Base-by-base conservation (phyloP, 2,888 invertebrate species). In the Thera britannica region DNA sequence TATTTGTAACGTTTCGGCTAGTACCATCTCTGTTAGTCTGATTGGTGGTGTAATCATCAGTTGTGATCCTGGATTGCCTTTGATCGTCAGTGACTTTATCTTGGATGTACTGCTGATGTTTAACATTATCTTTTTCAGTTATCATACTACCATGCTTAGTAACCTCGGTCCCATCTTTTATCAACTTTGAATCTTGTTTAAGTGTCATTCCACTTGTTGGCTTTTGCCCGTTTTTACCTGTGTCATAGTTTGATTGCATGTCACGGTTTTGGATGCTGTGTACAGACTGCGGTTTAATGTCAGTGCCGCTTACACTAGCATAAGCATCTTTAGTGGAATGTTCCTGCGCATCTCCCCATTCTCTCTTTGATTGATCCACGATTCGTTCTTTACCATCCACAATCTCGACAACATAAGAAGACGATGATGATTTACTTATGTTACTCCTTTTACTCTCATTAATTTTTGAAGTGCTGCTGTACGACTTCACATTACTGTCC, bases 361-460 rank as follows among this genome's bases (percentile, higher is more conserved):
- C 95, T 75, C 95, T 94, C 59, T 94, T 94, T 62, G 95, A 94
- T 75, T 93, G 93, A 71, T 95, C 95, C 56, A 95, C 86, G 52
- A 95, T 92, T 49, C 95, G 88, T 85, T 95, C 95, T 81, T 95
- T 95, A 1, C 95, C 95, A 78, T 95, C 95, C 35, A 95, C 94
- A 72, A 95, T 94, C 87, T 96, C 96, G 58, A 96, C 94, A 46
- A 95, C 95, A 78, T 96, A 95, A n/a, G 95, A 95, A 23, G 95
- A 94, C 2, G 95, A 95, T 51, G 95, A 94, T 48, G 95, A 95
- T 81, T 96, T 95, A 59, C 93, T 90, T 4, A 93, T 87, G 67
- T 93, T 94, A 68, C 95, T 94, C 74, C 91, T 94, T 80, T 93
- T 93, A 76, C 94, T 88, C 77, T 95, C 94, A 71, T 91, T 95